Evolutionary conservation across 2,888 invertebrate species (phyloP).

Genomic region (Rhogogaster chlorosoma): DNA sequence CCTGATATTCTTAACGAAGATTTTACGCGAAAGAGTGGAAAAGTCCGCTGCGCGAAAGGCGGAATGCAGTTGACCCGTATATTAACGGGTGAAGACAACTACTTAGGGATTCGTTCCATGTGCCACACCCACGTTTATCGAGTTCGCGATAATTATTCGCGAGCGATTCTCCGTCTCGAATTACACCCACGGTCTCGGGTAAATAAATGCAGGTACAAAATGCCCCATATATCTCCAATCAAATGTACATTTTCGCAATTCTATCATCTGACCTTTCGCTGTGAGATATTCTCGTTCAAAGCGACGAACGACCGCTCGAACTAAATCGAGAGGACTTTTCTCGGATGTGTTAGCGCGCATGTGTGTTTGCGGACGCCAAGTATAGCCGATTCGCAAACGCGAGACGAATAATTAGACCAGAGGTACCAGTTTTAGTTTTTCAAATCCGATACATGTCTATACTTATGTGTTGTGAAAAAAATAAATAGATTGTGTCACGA

Average conservation of each 20-base stretch:
- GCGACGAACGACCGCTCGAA: constrained; percentile 17
- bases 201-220: neutral
- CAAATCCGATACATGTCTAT: neutral
- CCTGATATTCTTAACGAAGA: constrained; percentile 17
- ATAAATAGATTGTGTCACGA: neutral
- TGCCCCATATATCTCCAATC: neutral
- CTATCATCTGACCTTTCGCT: neutral
- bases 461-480: neutral
- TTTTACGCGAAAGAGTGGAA: neutral
- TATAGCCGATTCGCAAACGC: constrained; percentile 24
- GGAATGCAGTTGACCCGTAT: constrained; percentile 42
- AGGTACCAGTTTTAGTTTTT: neutral
- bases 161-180: neutral
- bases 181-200: neutral
- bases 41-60: neutral
- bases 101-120: neutral
- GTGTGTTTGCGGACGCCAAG: constrained; percentile 12
- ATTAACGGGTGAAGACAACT: neutral
- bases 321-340: constrained; percentile 29
- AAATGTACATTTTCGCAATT: neutral
- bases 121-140: constrained; percentile 16
- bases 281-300: neutral
- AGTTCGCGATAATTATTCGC: neutral
- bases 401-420: constrained; percentile 36
- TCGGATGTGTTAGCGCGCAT: neutral